Conservation (phyloP, 2,888 invertebrate genomes). For the Phorcus lineatus region DNA sequence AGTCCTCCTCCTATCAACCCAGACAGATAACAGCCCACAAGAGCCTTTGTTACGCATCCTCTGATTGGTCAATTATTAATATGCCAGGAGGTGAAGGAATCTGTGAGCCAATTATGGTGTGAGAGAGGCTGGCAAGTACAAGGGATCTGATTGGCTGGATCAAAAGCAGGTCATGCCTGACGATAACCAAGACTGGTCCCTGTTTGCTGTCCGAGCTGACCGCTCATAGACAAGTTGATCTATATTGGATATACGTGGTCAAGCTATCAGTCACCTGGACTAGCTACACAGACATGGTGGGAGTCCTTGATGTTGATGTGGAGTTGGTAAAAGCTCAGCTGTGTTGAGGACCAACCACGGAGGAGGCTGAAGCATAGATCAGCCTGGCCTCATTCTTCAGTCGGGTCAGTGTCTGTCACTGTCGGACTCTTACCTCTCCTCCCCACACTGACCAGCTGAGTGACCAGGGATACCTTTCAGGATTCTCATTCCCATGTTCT, state of each 20-base stretch:
- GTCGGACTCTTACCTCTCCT: not conserved
- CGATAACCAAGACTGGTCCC: too few relatives aligned
- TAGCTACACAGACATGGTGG: too few relatives aligned
- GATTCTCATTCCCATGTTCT: not conserved
- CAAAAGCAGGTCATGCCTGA: not conserved
- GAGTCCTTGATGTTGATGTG: too few relatives aligned
- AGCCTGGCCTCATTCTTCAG: not conserved
- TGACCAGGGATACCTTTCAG: too few relatives aligned
- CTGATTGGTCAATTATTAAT: conserved; percentile 48
- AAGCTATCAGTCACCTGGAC: too few relatives aligned
- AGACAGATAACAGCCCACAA: conserved; percentile 47
- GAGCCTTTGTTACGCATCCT: conserved; percentile 40
- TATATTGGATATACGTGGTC: too few relatives aligned
- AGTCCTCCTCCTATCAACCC: conserved; percentile 34
- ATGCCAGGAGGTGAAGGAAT: conserved; percentile 5
- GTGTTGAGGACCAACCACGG: too few relatives aligned
- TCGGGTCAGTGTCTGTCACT: not conserved
- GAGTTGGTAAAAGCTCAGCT: too few relatives aligned
- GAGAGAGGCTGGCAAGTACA: not conserved
- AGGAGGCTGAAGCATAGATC: too few relatives aligned
- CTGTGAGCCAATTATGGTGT: conserved; percentile 28
- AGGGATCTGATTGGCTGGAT: not conserved
- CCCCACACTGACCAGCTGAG: not conserved
- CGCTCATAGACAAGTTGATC: too few relatives aligned
- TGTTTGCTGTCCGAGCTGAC: too few relatives aligned